Percentiles rank a stretch among this genome's conserved stretches.
phyloP scores from a whole-genome alignment of 35 echinoderm and acorn worm species.

The Acanthaster planci region DNA sequence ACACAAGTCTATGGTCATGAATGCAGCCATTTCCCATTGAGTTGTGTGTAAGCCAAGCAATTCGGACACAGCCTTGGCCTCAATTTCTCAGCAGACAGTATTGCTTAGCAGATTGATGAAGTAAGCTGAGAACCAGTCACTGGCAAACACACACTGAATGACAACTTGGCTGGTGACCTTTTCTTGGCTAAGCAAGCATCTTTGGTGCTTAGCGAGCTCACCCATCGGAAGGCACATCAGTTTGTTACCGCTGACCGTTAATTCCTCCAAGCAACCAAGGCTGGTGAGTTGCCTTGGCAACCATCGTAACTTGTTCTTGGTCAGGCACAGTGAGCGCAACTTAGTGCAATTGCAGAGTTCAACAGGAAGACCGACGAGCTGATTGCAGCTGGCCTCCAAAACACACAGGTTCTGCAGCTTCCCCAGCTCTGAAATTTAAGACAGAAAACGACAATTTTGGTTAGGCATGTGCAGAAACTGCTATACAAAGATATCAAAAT shows the following conservation, averaged over 20 bases:
- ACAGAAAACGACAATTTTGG: too few species aligned
- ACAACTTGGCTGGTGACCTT: neutral
- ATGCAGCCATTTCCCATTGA: too few species aligned
- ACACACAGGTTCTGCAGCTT: slow-evolving; percentile 35
- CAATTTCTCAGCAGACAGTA: too few species aligned
- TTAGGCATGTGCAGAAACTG: too few species aligned
- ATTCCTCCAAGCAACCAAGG: slow-evolving; percentile 45
- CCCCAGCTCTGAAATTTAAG: slow-evolving; percentile 52
- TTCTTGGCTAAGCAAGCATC: too few species aligned
- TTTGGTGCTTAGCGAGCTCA: slow-evolving; percentile 12
- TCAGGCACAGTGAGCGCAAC: slow-evolving; percentile 49
- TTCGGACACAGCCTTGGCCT: too few species aligned
- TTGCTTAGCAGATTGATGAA: neutral
- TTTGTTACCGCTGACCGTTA: slow-evolving; percentile 62
- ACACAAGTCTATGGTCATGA: too few species aligned
- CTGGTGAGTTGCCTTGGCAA: slow-evolving; percentile 50
- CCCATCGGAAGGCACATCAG: slow-evolving; percentile 49
- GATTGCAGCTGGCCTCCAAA: slow-evolving; percentile 46
- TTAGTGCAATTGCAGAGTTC: slow-evolving; percentile 46
- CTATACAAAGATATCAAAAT: too few species aligned
- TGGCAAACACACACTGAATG: neutral
- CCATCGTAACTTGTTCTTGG: slow-evolving; percentile 39
- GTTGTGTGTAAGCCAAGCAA: too few species aligned
- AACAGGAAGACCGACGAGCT: slow-evolving; percentile 32
- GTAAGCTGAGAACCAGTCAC: neutral